Conservation (phyloP, 2,797 vertebrate genomes). For the Mustela erminea region DNA sequence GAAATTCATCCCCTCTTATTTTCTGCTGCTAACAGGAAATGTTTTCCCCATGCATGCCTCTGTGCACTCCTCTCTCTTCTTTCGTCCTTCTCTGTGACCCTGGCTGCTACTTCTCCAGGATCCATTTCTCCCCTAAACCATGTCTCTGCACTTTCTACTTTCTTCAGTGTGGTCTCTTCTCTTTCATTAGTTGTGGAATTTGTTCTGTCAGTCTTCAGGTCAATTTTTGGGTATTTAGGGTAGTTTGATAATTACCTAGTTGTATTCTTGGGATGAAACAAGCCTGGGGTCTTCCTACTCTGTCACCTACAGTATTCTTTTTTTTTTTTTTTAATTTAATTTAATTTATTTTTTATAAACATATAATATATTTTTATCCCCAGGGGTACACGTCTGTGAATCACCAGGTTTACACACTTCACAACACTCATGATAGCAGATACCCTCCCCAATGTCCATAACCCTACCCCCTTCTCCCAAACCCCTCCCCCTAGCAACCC, state of each 20-base stretch:
- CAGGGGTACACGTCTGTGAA: too few species aligned
- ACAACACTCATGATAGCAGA: too few species aligned
- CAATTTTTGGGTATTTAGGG: background rate
- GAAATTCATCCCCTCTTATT: background rate
- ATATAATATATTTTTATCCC: too few species aligned
- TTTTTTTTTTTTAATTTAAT: too few species aligned
- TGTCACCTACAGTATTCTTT: background rate
- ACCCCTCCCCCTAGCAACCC: too few species aligned
- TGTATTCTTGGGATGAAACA: background rate
- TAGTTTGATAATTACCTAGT: background rate
- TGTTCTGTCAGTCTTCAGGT: background rate
- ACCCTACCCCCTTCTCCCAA: too few species aligned
- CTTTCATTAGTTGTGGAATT: background rate
- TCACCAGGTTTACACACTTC: too few species aligned
- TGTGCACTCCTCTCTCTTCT: background rate
- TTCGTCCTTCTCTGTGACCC: background rate
- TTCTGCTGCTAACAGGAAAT: background rate
- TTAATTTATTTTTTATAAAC: too few species aligned
- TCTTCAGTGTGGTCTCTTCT: background rate
- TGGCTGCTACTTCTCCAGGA: background rate
- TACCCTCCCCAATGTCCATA: too few species aligned
- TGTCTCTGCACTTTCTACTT: background rate
- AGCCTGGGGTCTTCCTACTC: background rate
- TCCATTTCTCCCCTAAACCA: background rate
- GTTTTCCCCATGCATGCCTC: background rate